Base-by-base conservation (phyloP, 1,140 invertebrate species). In the Bombus huntii region DNA sequence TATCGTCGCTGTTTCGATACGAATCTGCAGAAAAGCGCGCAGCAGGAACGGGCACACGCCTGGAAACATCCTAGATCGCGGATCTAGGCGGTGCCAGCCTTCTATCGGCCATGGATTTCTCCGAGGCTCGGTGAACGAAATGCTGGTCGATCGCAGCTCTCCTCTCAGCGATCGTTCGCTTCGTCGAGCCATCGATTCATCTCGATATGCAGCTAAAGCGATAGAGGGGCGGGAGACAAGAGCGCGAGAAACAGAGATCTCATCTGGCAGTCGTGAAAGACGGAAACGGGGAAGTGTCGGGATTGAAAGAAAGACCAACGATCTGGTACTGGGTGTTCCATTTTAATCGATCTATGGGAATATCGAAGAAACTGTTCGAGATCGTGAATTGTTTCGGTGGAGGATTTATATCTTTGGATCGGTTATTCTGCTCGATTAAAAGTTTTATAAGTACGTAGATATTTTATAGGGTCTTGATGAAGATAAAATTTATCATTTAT, bases 111-210 rank as follows among this genome's bases (percentile, higher is more conserved):
- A 22, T 65, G 75, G 34, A 77, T 77, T 77, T 77, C 75, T 88
- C 86, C 80, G 59, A 12, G 59, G 59, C 59, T n/a, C 59, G 28
- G 3, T 13, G 28, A 71, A 71, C 66, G 75, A 84, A 79, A 84
- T 84, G 75, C 57, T 44, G 62, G 72, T 22, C 80, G 78, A 62
- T 62, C 59, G 59, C 28, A 4, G 59, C 28, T 53, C 47, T 53
- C 47, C 47, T 53, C 47, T 53, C 47, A 53, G 47, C 47, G 47
- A 85, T 86, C 72, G 68, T 34, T 75, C 31, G 47, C n/a, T 68
- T n/a, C 70, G 59, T 68, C 87, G 84, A 87, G 82, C 81, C 81
- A 89, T 92, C 90, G 90, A 92, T 89, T 89, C 87, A 86, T 88
- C 91, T 88, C 86, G 87, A 92, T 87, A 89, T 91, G 86, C 88